Evolutionary conservation across 2,797 vertebrate genomes (phyloP), one percentile per base, ranked within the genome.

Genomic region (Dermochelys coriacea): DNA sequence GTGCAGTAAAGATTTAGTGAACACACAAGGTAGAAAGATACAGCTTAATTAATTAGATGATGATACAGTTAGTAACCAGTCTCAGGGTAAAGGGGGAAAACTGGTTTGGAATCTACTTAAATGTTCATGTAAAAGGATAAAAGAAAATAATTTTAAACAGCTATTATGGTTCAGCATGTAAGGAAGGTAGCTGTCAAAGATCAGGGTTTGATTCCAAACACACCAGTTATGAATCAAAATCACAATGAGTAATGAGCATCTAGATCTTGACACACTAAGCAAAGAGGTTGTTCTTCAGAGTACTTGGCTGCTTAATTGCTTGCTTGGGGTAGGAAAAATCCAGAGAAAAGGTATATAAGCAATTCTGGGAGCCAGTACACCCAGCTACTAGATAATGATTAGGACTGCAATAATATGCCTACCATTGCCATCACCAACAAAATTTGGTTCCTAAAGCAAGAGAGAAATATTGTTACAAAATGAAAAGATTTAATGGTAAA

Each of bases 251-350:
- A 97, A 97, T 97, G 95, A 96, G 95, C 96, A 97, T 97, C 96
- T 96, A 97, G 94, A 96, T 97, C 92, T 94, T 95, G 89, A 97
- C 91, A 93, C 50, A 23, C 88, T 50, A 92, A 93, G 93, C 90
- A 95, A 94, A 87, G 86, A 96, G 95, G 89, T 85, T 97, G 94
- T 94, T 97, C 97, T 94, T 97, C 93, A 84, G 94, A 96, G 85
- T 94, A 94, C 75, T 95, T 94, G 96, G 94, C 83, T 96, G 82
- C 88, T 98, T 98, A 97, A 98, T 97, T 98, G 98, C 95, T 98
- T 97, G 97, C 96, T 97, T 86, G 52, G 54, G 95, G 96, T 87
- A 95, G 86, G 55, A 61, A 94, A 97, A 96, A 82, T 94, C 98
- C 93, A 94, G 82, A 61, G 95, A 95, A 94, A 97, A 97, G 91